These are phyloP conservation scores for Diorhabda carinulata DNA, from an alignment of 1,140 invertebrate genomes.

Conservation along the genomic window DNA sequence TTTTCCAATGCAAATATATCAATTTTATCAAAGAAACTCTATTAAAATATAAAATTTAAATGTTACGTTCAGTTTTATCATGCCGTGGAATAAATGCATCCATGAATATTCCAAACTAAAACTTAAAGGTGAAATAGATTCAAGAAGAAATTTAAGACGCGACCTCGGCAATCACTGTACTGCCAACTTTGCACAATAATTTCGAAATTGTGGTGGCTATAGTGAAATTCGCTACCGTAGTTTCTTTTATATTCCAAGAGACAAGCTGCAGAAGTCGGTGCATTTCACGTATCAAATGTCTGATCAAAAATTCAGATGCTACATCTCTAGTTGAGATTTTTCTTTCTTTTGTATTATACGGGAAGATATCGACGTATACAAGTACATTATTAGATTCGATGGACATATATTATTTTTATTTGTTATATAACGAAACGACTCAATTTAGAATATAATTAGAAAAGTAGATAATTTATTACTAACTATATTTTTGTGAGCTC, in stretches of 20 bases:
- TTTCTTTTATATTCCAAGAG: conserved; percentile 12
- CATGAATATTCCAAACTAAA: not conserved
- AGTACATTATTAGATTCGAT: not conserved
- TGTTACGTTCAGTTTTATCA: no score
- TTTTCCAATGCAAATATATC: no score
- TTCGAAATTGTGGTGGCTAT: conserved; percentile 19
- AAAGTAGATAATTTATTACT: no score
- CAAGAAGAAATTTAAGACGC: conserved; percentile 4
- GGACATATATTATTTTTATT: not conserved
- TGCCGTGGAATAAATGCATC: not conserved
- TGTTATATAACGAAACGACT: not conserved
- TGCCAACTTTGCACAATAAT: conserved; percentile 19
- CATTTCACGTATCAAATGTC: conserved; percentile 16
- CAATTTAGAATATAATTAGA: no score
- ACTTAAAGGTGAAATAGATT: conserved; percentile 2
- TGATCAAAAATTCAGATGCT: conserved; percentile 13
- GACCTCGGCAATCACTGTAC: conserved; percentile 12
- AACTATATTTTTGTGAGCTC: no score
- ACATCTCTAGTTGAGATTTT: not conserved
- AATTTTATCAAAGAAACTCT: no score
- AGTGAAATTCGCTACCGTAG: not conserved
- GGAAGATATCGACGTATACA: not conserved
- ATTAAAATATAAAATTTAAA: no score
- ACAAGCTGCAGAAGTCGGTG: not conserved
- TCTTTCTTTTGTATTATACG: not conserved